A percentile compares a stretch with the other conserved stretches of the same genome.
These are phyloP conservation scores for Ornithoptera priamus DNA, from an alignment of 2,888 invertebrate species.

Conservation along the genomic window DNA sequence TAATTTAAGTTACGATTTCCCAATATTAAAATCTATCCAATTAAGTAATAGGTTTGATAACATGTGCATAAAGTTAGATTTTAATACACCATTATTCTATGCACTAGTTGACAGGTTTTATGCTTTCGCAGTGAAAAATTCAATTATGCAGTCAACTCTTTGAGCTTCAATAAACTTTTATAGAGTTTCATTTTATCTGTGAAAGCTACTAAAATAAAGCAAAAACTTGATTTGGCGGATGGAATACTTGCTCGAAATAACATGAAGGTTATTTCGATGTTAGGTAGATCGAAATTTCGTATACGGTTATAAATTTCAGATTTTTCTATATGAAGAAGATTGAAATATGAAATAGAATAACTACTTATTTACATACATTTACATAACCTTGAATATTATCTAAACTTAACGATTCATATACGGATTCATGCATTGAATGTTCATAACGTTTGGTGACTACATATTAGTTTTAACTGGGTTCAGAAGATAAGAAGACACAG, in stretches of 20 bases:
- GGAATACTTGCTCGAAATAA: not conserved
- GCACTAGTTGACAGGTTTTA: not conserved
- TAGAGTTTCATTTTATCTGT: conserved; percentile 1
- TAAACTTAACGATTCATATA: not conserved
- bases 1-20: too few relatives aligned
- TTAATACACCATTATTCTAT: not conserved
- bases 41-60: too few relatives aligned
- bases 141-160: not conserved
- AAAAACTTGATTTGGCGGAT: not conserved
- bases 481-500: too few relatives aligned
- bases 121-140: not conserved
- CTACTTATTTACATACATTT: not conserved
- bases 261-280: not conserved
- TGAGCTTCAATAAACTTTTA: conserved; percentile 2
- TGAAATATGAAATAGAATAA: not conserved
- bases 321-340: not conserved
- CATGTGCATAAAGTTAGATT: not conserved
- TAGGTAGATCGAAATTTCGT: not conserved
- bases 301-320: not conserved
- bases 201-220: conserved; percentile 2
- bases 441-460: too few relatives aligned
- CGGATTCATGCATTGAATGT: too few relatives aligned
- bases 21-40: too few relatives aligned
- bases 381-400: not conserved
- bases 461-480: too few relatives aligned